Evolutionary conservation across 2,888 invertebrate species (phyloP), one percentile per base, ranked within the genome.

Genomic region (Parnassius smintheus): DNA sequence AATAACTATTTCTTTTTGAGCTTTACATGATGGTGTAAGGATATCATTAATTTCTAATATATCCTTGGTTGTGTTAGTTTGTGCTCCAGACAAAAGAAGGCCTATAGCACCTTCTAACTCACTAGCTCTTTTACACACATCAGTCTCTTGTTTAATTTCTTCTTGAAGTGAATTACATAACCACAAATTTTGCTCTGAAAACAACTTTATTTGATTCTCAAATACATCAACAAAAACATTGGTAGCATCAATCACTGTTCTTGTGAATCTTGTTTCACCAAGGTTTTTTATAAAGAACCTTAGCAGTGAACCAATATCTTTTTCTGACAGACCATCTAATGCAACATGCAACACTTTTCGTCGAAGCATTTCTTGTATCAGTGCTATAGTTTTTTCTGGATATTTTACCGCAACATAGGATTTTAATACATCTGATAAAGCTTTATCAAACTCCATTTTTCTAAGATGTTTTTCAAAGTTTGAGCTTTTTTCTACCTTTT

Each of bases 301-400:
- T 9, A 98, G 83, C 62, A 98, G 89, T 63, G 87, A 85, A 8
- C 92, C 86, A 42, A 98, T 84, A 1, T 94, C 93, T 68, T 93
- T 93, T 57, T 95, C 94, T 64, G 94, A 93, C 64, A 97, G 92
- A 2, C 95, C 96, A 53, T 94, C 93, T 53, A 98, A 86, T 0
- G 98, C 97, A 66, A 94, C 92, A 74, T 93, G 91, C 22, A 99
- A 86, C 0, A 95, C 96, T 79, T 95, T 94, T 61, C 98, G 93
- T 75, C 96, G 93, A n/a, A 96, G 95, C 66, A 99, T 88, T 85
- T 98, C 98, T 80, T 96, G 96, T 75, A 98, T 92, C 8, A 98
- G 91, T 57, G 95, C 94, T 45, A 97, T 94, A 1, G 97, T 95
- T 41, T 95, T 92, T 72, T 97, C 95, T 0, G 98, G 98, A 49